phyloP scores from a whole-genome alignment of 2,797 vertebrate species.

The Anas flavirostris region DNA sequence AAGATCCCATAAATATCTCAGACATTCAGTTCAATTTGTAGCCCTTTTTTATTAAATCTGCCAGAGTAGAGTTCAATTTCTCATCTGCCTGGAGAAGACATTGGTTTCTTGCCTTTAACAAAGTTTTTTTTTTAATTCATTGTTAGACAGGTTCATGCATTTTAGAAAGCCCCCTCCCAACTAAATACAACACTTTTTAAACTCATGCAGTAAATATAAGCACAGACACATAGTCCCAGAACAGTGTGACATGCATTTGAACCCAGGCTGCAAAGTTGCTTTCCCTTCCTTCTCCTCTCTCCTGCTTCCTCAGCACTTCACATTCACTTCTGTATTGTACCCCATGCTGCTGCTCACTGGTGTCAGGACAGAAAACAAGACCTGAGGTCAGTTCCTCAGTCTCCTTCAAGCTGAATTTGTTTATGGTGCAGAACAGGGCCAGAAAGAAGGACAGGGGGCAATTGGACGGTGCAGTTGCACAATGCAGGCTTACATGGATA shows the following conservation, averaged over 20 bases:
- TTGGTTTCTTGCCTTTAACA: not conserved
- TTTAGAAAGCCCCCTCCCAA: not conserved
- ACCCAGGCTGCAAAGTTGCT: not conserved
- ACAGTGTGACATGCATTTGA: not conserved
- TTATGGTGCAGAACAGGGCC: not conserved
- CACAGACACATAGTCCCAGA: accelerated
- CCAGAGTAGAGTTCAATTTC: not conserved
- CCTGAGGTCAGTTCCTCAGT: not conserved
- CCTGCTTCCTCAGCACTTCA: not conserved
- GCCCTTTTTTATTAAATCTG: not conserved
- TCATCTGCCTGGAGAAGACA: not conserved
- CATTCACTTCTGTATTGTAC: not conserved
- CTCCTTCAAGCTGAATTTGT: not conserved
- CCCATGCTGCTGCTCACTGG: not conserved
- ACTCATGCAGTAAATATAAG: not conserved
- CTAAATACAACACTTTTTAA: not conserved
- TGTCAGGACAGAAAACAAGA: not conserved
- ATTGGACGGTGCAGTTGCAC: not conserved
- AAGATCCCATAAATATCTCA: not conserved
- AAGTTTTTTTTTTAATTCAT: not conserved
- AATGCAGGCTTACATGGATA: not conserved
- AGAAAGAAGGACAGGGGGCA: not conserved
- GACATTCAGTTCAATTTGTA: not conserved
- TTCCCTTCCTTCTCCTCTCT: not conserved
- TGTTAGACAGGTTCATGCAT: not conserved